A percentile compares a stretch with the other conserved stretches of the same genome.
Evolutionary conservation across 2,113 vertebrate genomes (phyloP).

Genomic region (Sceloporus tristichus): DNA sequence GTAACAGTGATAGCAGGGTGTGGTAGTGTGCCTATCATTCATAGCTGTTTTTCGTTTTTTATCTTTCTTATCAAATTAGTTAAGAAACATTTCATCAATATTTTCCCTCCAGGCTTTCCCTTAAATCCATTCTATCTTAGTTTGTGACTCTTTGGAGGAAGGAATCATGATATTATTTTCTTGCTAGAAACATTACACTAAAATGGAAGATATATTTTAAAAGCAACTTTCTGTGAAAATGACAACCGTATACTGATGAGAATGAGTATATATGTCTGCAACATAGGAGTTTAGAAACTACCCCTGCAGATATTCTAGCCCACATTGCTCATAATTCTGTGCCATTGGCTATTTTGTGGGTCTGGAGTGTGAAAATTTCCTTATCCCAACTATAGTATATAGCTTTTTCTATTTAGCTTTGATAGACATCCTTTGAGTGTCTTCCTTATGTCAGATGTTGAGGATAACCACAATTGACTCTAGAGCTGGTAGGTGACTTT

Average conservation of each 20-base stretch:
- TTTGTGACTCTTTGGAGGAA: not conserved
- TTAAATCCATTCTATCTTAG: not conserved
- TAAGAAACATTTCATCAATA: not conserved
- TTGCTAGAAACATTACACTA: not conserved
- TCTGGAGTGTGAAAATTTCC: too few relatives aligned
- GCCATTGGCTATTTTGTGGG: too few relatives aligned
- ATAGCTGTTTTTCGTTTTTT: not conserved
- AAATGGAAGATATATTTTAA: not conserved
- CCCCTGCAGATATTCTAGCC: too few relatives aligned
- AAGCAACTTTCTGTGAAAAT: too few relatives aligned
- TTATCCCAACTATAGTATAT: not conserved
- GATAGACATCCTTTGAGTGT: not conserved
- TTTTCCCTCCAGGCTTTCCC: not conserved
- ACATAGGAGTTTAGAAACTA: too few relatives aligned
- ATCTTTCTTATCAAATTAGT: conserved; percentile 12
- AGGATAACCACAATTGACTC: too few relatives aligned
- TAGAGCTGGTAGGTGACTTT: not conserved
- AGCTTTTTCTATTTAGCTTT: not conserved
- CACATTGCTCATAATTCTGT: too few relatives aligned
- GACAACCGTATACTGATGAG: not conserved
- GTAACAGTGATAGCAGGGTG: conserved; percentile 1
- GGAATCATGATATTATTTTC: not conserved
- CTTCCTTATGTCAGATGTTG: not conserved
- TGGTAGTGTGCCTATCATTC: not conserved
- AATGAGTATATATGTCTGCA: not conserved